Conservation (phyloP, 92 coral and sea anemone species). For the Heteractis magnifica region DNA sequence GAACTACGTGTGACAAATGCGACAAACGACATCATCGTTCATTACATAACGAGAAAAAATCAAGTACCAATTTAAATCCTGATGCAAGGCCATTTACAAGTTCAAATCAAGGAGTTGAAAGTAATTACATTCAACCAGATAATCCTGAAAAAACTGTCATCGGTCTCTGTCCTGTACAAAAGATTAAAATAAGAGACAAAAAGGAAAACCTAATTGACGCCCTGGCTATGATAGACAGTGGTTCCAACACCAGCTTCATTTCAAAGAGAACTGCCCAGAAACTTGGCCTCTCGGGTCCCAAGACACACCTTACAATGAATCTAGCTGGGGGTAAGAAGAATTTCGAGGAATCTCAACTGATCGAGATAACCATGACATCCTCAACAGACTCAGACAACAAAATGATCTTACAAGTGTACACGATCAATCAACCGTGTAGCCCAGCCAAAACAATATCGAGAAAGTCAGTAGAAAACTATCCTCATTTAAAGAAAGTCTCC, state of each 20-base stretch:
- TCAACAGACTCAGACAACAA: slow-evolving; percentile 26
- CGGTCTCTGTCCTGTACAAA: slow-evolving; percentile 40
- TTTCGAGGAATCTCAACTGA: slow-evolving; percentile 33
- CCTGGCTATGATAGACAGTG: slow-evolving; percentile 50
- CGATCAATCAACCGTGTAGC: slow-evolving; percentile 52
- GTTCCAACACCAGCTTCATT: slow-evolving; percentile 50
- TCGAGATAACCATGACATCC: slow-evolving; percentile 35
- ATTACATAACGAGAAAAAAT: slow-evolving; percentile 34
- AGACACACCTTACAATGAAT: slow-evolving; percentile 44
- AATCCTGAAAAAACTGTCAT: slow-evolving; percentile 10
- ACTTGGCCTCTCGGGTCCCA: slow-evolving; percentile 39
- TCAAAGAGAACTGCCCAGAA: slow-evolving; percentile 33
- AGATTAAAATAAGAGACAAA: slow-evolving; percentile 33
- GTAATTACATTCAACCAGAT: slow-evolving; percentile 24
- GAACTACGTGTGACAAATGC: slow-evolving; percentile 46
- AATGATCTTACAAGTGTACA: slow-evolving; percentile 36
- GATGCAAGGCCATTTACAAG: slow-evolving; percentile 8
- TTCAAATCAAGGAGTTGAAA: background rate
- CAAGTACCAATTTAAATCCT: slow-evolving; percentile 3
- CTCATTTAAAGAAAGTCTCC: slow-evolving; percentile 42
- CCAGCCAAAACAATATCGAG: slow-evolving; percentile 49
- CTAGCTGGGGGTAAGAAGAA: slow-evolving; percentile 43
- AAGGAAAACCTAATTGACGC: slow-evolving; percentile 24
- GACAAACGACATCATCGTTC: slow-evolving; percentile 46
- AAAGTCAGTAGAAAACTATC: slow-evolving; percentile 35